phyloP scores from a whole-genome alignment of 2,113 vertebrate genomes.

The Eudyptes chrysolophus region DNA sequence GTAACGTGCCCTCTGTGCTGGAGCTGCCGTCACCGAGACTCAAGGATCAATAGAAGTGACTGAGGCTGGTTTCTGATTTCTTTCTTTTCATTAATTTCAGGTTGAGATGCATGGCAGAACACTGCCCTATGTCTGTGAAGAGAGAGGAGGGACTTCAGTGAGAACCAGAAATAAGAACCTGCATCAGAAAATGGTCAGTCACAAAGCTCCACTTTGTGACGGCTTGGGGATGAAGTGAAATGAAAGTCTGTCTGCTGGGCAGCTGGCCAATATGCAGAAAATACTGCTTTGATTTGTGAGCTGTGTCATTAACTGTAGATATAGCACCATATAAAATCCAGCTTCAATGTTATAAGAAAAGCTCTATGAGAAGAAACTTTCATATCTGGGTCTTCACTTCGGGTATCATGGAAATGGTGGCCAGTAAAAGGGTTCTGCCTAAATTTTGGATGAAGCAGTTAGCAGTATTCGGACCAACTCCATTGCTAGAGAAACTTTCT shows the following conservation, averaged over 20 bases:
- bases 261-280: not conserved
- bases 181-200: not conserved
- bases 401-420: not conserved
- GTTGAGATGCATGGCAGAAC: not conserved
- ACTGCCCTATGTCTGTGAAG: not conserved
- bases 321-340: not conserved
- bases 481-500: not conserved
- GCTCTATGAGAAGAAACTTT: not conserved
- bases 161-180: not conserved
- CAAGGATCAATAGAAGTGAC: not conserved
- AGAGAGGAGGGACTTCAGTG: not conserved
- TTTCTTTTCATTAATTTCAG: slow-evolving; percentile 33
- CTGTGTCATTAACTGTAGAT: not conserved
- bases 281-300: not conserved
- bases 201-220: not conserved
- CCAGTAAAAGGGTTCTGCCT: not conserved
- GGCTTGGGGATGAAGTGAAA: not conserved
- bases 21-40: not conserved
- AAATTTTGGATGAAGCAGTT: not conserved
- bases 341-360: not conserved
- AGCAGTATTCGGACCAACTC: not conserved
- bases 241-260: not conserved
- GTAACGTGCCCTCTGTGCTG: not conserved
- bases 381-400: not conserved
- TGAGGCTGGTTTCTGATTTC: not conserved